Conservation (phyloP, 2,113 vertebrate species). For the Peromyscus leucopus region DNA sequence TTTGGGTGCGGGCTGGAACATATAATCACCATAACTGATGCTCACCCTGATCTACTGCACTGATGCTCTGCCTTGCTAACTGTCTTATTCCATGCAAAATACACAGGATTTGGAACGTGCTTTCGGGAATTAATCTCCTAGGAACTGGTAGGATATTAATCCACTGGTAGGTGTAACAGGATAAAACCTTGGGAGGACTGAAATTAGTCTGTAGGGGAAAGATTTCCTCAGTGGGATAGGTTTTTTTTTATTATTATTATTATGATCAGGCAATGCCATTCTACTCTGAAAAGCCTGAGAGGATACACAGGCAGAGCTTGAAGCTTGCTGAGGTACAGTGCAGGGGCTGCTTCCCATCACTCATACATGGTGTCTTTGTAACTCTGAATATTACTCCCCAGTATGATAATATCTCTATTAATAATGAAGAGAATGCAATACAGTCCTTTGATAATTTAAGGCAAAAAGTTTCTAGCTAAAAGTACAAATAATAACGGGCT, state of each 20-base stretch:
- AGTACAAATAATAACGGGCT: slow-evolving; percentile 2
- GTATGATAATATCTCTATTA: background rate
- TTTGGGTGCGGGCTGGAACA: background rate
- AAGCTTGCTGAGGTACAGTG: background rate
- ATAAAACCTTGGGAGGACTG: background rate
- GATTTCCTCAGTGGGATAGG: background rate
- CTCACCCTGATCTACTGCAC: background rate
- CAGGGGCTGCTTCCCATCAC: background rate
- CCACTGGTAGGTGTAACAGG: background rate
- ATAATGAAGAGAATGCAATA: background rate
- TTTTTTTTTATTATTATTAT: background rate
- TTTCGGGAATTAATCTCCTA: slow-evolving; percentile 1
- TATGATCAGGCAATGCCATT: background rate
- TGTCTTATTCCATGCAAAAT: background rate
- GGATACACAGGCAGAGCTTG: background rate
- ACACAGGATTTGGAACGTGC: background rate
- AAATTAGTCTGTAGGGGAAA: background rate
- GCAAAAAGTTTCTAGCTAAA: background rate
- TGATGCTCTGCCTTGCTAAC: background rate
- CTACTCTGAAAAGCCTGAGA: background rate
- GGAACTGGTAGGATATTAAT: background rate
- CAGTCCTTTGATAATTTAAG: background rate
- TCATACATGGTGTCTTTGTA: background rate
- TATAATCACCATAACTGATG: background rate
- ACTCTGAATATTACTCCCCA: background rate